A percentile compares a stretch with the other conserved stretches of the same genome.
phyloP scores from a whole-genome alignment of 2,888 invertebrate genomes.

The Stenolophus ochropezus region DNA sequence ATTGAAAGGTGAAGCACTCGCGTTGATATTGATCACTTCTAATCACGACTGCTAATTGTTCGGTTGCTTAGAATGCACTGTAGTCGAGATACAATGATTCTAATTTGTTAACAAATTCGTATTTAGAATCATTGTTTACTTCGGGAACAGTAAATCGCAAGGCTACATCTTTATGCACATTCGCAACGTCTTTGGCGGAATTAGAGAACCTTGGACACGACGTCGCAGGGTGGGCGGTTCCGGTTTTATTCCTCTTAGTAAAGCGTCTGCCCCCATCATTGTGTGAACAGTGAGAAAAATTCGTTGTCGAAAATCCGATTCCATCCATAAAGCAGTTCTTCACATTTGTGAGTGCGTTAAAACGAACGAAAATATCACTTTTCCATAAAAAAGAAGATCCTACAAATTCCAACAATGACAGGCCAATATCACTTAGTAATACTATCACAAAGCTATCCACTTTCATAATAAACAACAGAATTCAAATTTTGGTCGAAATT shows the following conservation, averaged over 20 bases:
- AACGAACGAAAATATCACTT: not conserved
- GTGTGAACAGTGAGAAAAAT: not conserved
- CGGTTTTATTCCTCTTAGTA: not conserved
- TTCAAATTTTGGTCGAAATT: not conserved
- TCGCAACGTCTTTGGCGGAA: not conserved
- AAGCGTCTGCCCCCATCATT: not conserved
- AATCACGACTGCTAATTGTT: not conserved
- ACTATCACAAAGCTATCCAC: not conserved
- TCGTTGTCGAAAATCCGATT: not conserved
- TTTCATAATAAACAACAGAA: not conserved
- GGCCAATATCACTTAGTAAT: not conserved
- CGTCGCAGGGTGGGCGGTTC: not conserved
- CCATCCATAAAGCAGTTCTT: not conserved
- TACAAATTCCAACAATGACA: not conserved
- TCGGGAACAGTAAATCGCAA: not conserved
- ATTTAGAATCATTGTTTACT: not conserved
- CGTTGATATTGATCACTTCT: not conserved
- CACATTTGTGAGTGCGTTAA: no score
- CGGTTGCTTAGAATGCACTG: not conserved
- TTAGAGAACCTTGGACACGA: not conserved
- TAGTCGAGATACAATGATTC: not conserved
- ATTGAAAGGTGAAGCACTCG: not conserved
- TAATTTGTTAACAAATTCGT: not conserved
- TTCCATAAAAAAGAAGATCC: not conserved
- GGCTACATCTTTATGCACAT: not conserved